A percentile compares a stretch with the other conserved stretches of the same genome.
Evolutionary conservation across 2,113 vertebrate species (phyloP).

Genomic region (Bos indicus): DNA sequence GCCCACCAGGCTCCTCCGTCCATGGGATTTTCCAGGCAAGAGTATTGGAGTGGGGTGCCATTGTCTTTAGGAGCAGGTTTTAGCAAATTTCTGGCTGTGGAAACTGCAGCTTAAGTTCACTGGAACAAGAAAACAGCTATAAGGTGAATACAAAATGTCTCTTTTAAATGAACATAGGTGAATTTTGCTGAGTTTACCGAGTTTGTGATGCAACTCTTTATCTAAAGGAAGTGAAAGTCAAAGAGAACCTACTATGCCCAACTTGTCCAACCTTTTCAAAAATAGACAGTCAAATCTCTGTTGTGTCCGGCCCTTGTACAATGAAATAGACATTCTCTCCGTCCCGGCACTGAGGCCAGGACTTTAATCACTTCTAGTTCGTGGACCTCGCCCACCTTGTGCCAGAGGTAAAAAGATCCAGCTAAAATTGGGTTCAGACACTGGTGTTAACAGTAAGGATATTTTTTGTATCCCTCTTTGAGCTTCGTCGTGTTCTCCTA

Average conservation of each 20-base stretch:
- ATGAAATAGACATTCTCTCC: not conserved
- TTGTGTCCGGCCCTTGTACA: not conserved
- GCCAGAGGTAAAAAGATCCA: not conserved
- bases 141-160: not conserved
- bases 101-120: not conserved
- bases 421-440: not conserved
- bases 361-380: not conserved
- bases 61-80: not conserved
- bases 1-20: too few species aligned
- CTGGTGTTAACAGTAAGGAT: not conserved
- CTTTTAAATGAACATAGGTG: not conserved
- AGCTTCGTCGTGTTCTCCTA: not conserved
- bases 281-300: not conserved
- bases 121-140: not conserved
- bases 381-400: accelerated
- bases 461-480: not conserved
- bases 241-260: not conserved
- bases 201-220: not conserved
- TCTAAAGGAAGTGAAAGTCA: not conserved
- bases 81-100: not conserved
- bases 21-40: too few species aligned
- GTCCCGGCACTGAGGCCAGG: not conserved
- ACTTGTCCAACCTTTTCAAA: not conserved
- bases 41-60: too few species aligned
- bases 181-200: not conserved